phyloP scores from a whole-genome alignment of 2,113 vertebrate genomes.

The Mus spicilegus region DNA sequence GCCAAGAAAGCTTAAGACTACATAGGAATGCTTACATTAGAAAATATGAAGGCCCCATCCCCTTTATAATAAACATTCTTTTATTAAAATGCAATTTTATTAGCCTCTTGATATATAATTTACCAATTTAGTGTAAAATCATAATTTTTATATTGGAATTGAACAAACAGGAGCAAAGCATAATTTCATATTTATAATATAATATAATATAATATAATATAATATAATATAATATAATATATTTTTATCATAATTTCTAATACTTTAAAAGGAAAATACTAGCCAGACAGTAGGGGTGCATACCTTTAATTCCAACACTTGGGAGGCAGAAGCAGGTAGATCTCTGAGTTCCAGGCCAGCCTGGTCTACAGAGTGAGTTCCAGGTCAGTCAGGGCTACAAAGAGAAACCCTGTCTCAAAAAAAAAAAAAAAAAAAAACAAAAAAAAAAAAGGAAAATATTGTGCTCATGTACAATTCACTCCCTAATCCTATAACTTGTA shows the following conservation, averaged over 20 bases:
- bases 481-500: accelerated
- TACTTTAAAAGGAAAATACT: background rate
- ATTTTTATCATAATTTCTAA: background rate
- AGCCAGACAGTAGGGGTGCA: too few relatives aligned
- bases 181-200: background rate
- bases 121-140: background rate
- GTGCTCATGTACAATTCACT: background rate
- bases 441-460: background rate
- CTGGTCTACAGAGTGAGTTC: too few relatives aligned
- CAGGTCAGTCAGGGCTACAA: too few relatives aligned
- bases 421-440: too few relatives aligned
- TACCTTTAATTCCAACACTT: too few relatives aligned
- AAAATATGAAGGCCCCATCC: background rate
- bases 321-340: too few relatives aligned
- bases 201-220: too few relatives aligned
- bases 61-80: background rate
- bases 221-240: too few relatives aligned
- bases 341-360: too few relatives aligned
- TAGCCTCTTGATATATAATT: background rate
- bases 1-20: background rate
- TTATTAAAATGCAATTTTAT: background rate
- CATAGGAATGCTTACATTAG: background rate
- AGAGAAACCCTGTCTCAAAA: too few relatives aligned
- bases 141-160: background rate
- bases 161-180: background rate